Base-by-base conservation (phyloP, 2,888 invertebrate species). In the Esperia sulphurella region DNA sequence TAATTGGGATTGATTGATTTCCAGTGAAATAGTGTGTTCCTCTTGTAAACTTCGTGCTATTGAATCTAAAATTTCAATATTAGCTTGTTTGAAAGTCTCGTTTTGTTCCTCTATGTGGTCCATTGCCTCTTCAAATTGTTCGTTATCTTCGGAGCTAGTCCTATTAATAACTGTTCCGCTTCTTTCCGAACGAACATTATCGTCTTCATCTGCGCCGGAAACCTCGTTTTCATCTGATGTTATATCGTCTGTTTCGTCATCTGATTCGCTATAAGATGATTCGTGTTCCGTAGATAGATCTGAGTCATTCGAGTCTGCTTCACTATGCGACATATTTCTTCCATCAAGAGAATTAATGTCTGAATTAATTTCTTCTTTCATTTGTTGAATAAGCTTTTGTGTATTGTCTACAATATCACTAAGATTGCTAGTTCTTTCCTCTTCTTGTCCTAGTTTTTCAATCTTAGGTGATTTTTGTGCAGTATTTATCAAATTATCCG, bases 301-400 rank as follows among this genome's bases (percentile, higher is more conserved):
- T 9, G 71, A 69, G 30, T 75, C 75, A 54, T 77, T 71, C 12
- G 78, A 73, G 21, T 77, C 91, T 30, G 81, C 79, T 61, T 90
- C 90, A 59, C 90, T 90, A 45, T 83, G 85, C 48, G 87, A 88
- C 12, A 85, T 79, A 51, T 85, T 87, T 51, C 73, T 73, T 21
- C 76, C 83, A 54, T 80, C 80, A 30, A 84, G 71, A n/a, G 86
- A 88, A 64, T 90, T 91, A 59, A 92, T 92, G 63, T 91, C 91
- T 28, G 86, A 89, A 69, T 91, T 91, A 35, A 92, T 92, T 84
- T 92, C 92, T 60, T 92, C 91, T 67, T 91, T 92, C 92, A 92
- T 92, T 76, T 92, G 92, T 57, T 92, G 91, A 52, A 92, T 92
- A 39, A 92, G 65, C 49, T 85, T 87, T 68, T 92, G 92, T 0